Conservation (phyloP, 2,797 vertebrate species). For the Esox lucius region DNA sequence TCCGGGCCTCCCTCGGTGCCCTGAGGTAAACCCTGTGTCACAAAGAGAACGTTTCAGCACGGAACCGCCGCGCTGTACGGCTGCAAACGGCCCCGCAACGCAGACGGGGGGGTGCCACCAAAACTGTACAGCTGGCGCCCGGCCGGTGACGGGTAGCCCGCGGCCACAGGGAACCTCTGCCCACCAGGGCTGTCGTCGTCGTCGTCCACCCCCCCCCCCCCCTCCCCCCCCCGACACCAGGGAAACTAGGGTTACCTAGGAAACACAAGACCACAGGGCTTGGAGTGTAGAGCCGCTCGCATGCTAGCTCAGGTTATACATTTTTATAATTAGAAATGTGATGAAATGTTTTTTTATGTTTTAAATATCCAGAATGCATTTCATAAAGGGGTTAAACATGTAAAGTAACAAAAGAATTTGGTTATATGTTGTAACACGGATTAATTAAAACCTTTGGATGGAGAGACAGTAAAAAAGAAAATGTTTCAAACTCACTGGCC, state of each 20-base stretch:
- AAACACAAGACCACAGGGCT: background rate
- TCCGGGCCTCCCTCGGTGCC: constrained; percentile 63
- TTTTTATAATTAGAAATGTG: too few relatives aligned
- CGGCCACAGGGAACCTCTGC: background rate
- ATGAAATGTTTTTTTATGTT: too few relatives aligned
- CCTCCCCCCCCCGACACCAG: background rate
- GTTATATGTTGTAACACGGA: too few relatives aligned
- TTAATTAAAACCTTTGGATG: too few relatives aligned
- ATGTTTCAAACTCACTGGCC: too few relatives aligned
- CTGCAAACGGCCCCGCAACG: constrained; percentile 61
- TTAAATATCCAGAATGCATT: too few relatives aligned
- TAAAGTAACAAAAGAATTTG: too few relatives aligned
- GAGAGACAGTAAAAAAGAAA: too few relatives aligned
- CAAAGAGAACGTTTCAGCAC: constrained; percentile 79
- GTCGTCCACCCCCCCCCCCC: background rate
- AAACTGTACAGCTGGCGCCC: constrained; percentile 69
- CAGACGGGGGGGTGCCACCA: constrained; percentile 74
- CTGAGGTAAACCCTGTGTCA: constrained; percentile 79
- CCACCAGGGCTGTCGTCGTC: background rate
- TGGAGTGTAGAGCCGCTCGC: background rate
- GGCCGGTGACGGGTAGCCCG: constrained; percentile 69
- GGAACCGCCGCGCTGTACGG: constrained; percentile 65
- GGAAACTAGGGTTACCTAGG: background rate
- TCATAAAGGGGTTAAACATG: too few relatives aligned
- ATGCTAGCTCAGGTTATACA: too few relatives aligned